Evolutionary conservation across 1,140 invertebrate species (phyloP).

Genomic region (Zelostemma sp.): DNA sequence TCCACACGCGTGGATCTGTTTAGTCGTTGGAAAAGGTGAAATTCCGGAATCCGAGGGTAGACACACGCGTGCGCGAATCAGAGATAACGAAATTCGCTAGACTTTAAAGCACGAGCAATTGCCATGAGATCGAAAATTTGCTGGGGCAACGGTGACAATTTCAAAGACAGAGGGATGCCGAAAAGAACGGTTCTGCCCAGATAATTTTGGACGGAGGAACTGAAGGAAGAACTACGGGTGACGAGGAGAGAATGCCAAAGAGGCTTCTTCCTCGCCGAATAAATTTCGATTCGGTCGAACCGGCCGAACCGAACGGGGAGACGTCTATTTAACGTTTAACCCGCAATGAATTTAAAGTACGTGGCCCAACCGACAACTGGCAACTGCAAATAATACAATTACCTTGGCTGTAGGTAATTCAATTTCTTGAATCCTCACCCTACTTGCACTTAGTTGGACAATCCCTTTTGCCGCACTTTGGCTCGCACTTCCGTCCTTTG

Average conservation of each 20-base stretch:
- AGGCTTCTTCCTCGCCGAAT: conserved; percentile 26
- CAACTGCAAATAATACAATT: conserved; percentile 55
- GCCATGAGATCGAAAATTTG: neutral
- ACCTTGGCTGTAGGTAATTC: conserved; percentile 52
- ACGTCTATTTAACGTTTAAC: conserved; percentile 44
- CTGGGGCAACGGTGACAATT: neutral
- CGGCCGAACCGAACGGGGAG: conserved; percentile 20
- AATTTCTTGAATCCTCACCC: conserved; percentile 44
- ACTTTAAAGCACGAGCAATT: conserved; percentile 10
- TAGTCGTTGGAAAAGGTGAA: neutral
- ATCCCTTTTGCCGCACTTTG: neutral
- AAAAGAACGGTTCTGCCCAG: conserved; percentile 25
- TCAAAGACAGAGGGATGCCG: conserved; percentile 1
- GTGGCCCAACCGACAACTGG: conserved; percentile 36
- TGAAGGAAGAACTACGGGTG: conserved; percentile 8
- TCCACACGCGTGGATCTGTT: too few relatives aligned
- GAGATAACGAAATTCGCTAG: conserved; percentile 7
- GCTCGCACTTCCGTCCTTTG: conserved; percentile 9
- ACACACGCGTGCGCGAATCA: conserved; percentile 3
- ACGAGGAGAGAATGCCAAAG: conserved; percentile 18
- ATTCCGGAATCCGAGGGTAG: neutral
- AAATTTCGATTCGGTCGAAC: conserved; percentile 54
- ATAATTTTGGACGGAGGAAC: conserved; percentile 24
- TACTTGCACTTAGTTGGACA: neutral
- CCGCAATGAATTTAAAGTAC: conserved; percentile 49